Base-by-base conservation (phyloP, 2,797 vertebrate genomes). In the Sebastes goodei region DNA sequence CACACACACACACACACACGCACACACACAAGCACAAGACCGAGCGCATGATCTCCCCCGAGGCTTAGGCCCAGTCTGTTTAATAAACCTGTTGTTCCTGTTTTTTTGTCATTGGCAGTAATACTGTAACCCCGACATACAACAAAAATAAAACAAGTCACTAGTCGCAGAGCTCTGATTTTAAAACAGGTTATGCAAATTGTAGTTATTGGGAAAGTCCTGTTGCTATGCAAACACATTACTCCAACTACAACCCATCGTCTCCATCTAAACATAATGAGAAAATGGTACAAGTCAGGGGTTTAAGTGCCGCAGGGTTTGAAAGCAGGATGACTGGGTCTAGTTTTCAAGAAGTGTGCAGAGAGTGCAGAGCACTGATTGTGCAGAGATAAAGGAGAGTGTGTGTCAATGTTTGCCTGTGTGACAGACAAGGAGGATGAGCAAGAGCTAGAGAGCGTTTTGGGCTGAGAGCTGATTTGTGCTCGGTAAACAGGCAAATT, bases 31-130 rank as follows among this genome's bases (percentile, higher is more conserved):
- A 8, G 10, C 46, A 49, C 15, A 49, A 20, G 3, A 20, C 15
- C 0, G 7, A 30, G 14, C 7, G 25, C 59, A 33, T 62, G 20
- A 62, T 21, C 30, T 9, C 33, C 6, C 33, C 4, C 2, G 0
- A 42, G 38, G 38, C 38, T 15, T 21, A 7, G 10, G 57, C 5
- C 4, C 11, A 61, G 3, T 27, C 42, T 55, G 72, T 75, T 27
- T 25, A 21, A 66, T 46, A 69, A 84, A 84, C 78, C 17, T 32
- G 80, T 38, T 61, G 12, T 56, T 81, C 82, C 46, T 56, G 77
- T 79, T 88, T 53, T 53, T 53, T 10, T n/a, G 0, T 56, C 33
- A 60, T 17, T 71, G 46, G 33, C 72, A 56, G 14, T 12, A 14
- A 57, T 4, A 32, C 12, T 25, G 14, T 69, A 27, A 66, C 17